Evolutionary conservation across 2,797 vertebrate genomes (phyloP).

Genomic region (Artibeus lituratus): DNA sequence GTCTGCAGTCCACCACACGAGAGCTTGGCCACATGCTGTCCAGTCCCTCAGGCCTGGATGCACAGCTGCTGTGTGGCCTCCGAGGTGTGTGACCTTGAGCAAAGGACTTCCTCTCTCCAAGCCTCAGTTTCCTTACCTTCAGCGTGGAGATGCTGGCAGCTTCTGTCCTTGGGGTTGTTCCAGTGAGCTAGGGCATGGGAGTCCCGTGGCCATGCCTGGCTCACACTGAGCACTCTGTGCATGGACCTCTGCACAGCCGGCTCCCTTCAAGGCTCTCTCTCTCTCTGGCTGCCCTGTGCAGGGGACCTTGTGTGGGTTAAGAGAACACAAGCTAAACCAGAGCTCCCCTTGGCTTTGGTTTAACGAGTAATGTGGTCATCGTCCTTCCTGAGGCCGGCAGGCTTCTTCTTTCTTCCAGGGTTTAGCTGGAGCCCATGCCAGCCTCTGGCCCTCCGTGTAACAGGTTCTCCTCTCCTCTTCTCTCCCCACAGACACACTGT

Average conservation of each 20-base stretch:
- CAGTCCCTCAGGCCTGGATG: background rate
- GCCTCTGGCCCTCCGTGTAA: background rate
- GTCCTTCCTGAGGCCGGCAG: background rate
- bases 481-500: conserved; percentile 91
- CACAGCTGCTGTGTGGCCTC: background rate
- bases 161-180: background rate
- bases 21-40: background rate
- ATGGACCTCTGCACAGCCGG: background rate
- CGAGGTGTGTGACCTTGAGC: background rate
- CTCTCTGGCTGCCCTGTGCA: background rate
- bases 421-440: background rate
- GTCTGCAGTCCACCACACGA: accelerated
- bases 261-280: background rate
- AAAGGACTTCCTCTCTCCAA: background rate
- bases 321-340: no score
- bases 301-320: background rate
- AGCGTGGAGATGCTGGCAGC: background rate
- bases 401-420: background rate
- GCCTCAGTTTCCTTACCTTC: background rate
- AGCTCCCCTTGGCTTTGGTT: background rate
- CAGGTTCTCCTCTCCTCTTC: background rate
- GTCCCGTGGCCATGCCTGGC: background rate
- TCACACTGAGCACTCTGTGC: background rate
- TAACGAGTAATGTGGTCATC: background rate
- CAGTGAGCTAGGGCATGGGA: background rate